Conservation (phyloP, 2,113 vertebrate species). For the Saimiri boliviensis region DNA sequence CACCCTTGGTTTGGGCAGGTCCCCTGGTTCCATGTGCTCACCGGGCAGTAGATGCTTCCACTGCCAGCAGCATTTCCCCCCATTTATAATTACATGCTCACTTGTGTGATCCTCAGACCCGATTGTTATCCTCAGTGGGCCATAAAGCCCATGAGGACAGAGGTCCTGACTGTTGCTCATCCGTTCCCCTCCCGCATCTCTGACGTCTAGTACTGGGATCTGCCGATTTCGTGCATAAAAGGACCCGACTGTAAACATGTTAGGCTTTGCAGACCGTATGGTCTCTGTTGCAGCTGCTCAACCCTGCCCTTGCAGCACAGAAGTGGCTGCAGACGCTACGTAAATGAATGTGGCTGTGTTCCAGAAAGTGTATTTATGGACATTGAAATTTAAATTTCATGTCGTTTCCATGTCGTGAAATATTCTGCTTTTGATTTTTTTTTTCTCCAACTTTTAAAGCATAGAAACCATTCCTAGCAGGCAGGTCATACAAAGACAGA, state of each 20-base stretch:
- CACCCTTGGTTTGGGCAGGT: background rate
- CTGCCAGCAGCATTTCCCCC: background rate
- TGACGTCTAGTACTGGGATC: background rate
- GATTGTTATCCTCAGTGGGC: background rate
- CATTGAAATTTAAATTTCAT: conserved; percentile 31
- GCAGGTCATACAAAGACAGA: background rate
- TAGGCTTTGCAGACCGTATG: background rate
- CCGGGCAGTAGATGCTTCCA: background rate
- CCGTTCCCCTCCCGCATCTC: background rate
- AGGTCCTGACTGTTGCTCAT: background rate
- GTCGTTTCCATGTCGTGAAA: conserved; percentile 17
- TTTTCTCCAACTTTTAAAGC: background rate
- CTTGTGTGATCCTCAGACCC: background rate
- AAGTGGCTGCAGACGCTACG: background rate
- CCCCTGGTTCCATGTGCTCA: background rate
- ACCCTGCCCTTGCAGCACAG: background rate
- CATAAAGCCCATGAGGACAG: background rate
- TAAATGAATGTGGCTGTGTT: background rate
- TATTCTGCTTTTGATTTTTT: conserved; percentile 37
- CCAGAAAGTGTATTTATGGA: background rate
- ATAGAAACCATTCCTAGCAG: background rate
- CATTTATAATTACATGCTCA: background rate
- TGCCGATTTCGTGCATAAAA: background rate
- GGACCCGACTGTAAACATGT: background rate
- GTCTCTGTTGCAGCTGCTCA: background rate